These are phyloP conservation scores for Archocentrus centrarchus DNA, from an alignment of 2,113 vertebrate species.

Conservation along the genomic window DNA sequence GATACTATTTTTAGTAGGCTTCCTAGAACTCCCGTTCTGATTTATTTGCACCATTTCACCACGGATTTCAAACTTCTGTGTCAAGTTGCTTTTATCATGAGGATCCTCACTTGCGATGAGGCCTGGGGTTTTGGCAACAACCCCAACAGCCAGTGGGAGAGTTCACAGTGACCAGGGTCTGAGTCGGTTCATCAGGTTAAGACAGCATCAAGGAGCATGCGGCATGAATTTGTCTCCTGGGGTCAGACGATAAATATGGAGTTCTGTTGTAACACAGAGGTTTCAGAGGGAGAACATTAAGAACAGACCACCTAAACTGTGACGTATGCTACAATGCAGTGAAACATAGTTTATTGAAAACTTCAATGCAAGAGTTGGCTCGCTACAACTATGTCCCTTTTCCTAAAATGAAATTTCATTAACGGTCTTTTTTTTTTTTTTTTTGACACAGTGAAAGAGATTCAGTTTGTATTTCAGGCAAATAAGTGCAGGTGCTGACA, in stretches of 20 bases:
- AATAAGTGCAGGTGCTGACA: no score
- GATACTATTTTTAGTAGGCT: not conserved
- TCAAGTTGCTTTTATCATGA: not conserved
- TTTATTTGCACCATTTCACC: not conserved
- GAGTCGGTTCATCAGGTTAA: not conserved
- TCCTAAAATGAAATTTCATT: no score
- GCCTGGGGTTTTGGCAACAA: no score
- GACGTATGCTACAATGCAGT: not conserved
- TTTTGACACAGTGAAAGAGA: no score
- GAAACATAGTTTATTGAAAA: no score
- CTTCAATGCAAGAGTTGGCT: no score
- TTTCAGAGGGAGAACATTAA: not conserved
- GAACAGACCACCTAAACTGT: not conserved
- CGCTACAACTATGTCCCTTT: no score
- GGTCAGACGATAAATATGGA: not conserved
- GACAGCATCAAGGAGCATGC: not conserved
- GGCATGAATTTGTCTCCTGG: not conserved
- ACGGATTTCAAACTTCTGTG: not conserved
- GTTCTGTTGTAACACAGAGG: not conserved
- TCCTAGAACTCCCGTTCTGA: not conserved
- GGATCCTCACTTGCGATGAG: no score
- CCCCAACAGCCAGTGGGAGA: no score
- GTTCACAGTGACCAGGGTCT: not conserved
- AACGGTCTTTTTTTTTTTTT: no score
- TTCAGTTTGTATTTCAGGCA: no score